Conservation (phyloP, 1,140 invertebrate species). For the Drosophila truncata region DNA sequence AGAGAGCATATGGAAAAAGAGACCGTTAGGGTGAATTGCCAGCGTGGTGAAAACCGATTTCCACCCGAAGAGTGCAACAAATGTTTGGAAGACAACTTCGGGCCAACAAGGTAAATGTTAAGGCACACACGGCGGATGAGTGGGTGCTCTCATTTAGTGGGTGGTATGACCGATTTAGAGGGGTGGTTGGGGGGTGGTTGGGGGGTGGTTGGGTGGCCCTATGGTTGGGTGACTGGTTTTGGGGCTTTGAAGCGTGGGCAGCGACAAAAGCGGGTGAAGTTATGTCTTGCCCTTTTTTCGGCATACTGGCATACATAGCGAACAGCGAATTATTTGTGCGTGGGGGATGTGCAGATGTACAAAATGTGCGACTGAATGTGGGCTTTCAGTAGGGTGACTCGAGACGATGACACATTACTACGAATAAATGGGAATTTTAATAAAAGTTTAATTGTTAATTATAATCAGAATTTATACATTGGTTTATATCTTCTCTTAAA, state of each 20-base stretch:
- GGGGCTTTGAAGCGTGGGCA: slow-evolving; percentile 32
- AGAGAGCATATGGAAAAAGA: slow-evolving; percentile 4
- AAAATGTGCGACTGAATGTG: slow-evolving; percentile 32
- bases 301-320: slow-evolving; percentile 73
- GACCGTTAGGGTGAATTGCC: slow-evolving; percentile 5
- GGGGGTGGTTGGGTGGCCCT: background rate
- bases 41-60: slow-evolving; percentile 59
- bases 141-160: background rate
- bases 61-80: slow-evolving; percentile 68
- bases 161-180: slow-evolving; percentile 9
- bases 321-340: slow-evolving; percentile 26
- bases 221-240: slow-evolving; percentile 40
- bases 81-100: slow-evolving; percentile 50
- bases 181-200: background rate
- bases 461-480: too few relatives aligned
- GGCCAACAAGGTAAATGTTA: slow-evolving; percentile 61
- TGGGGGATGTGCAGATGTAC: slow-evolving; percentile 20
- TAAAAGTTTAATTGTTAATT: background rate
- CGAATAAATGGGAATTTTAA: background rate
- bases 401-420: background rate
- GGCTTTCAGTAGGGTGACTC: slow-evolving; percentile 19
- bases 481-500: background rate
- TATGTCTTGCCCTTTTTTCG: slow-evolving; percentile 63
- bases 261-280: slow-evolving; percentile 59
- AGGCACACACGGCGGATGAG: slow-evolving; percentile 29